Conservation (phyloP, 2,888 invertebrate genomes). For the Andrena hattorfiana region DNA sequence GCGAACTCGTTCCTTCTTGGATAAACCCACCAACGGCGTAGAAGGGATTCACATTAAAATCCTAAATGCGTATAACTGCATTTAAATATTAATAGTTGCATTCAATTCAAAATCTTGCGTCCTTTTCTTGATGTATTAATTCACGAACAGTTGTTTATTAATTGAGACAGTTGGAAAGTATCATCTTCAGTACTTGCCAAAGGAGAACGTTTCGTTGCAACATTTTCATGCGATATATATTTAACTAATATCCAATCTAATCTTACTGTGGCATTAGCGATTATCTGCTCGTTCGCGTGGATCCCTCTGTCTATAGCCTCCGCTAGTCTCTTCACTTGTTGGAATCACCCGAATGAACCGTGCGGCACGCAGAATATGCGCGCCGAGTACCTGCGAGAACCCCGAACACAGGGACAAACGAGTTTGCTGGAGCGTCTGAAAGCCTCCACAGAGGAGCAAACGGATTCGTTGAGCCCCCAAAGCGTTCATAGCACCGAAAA, state of each 20-base stretch:
- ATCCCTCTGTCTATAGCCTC: neutral
- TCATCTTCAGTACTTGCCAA: too few species aligned
- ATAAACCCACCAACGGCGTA: too few species aligned
- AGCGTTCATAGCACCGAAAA: constrained; percentile 32
- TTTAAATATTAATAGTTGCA: too few species aligned
- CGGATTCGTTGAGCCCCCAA: constrained; percentile 36
- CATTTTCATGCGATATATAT: neutral
- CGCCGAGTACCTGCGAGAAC: constrained; percentile 21
- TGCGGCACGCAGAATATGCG: constrained; percentile 5
- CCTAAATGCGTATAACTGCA: too few species aligned
- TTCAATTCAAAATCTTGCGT: too few species aligned
- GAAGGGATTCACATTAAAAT: too few species aligned
- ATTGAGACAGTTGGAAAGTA: too few species aligned
- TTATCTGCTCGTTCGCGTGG: neutral
- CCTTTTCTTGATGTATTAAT: too few species aligned
- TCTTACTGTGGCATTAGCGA: neutral
- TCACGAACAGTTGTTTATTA: too few species aligned
- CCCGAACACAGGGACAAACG: constrained; percentile 39
- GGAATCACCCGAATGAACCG: constrained; percentile 6
- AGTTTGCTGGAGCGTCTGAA: constrained; percentile 14
- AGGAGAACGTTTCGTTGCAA: too few species aligned
- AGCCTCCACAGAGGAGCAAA: constrained; percentile 20
- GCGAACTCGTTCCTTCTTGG: neutral
- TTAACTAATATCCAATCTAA: neutral
- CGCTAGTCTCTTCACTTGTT: neutral